These are phyloP conservation scores for Pipistrellus nathusii DNA, from an alignment of 2,797 vertebrate genomes.

Conservation along the genomic window DNA sequence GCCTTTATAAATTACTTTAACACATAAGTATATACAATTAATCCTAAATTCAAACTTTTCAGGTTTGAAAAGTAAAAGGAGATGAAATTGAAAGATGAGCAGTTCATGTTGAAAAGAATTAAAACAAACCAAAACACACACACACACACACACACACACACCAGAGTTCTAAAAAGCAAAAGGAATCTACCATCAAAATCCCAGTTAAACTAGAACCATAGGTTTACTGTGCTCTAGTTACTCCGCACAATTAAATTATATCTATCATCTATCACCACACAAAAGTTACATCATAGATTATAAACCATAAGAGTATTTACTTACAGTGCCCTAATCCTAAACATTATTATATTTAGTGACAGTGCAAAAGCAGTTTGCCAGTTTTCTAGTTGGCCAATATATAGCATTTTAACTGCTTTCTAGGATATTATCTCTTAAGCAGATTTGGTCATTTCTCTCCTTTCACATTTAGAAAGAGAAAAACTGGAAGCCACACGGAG, in stretches of 20 bases:
- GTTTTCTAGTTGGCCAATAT: constrained; percentile 68
- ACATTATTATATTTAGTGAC: constrained; percentile 78
- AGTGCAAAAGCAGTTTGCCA: constrained; percentile 77
- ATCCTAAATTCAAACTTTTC: constrained; percentile 29
- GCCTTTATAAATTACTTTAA: constrained; percentile 30
- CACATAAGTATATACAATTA: background rate
- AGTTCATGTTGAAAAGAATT: constrained; percentile 47
- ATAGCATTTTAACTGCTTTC: constrained; percentile 78
- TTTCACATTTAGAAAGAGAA: constrained; percentile 69
- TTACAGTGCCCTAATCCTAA: constrained; percentile 74
- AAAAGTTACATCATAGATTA: constrained; percentile 57
- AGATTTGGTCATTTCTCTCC: constrained; percentile 73
- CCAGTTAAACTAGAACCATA: constrained; percentile 63
- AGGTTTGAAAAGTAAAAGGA: constrained; percentile 54
- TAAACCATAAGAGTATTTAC: constrained; percentile 69
- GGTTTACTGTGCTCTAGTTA: constrained; percentile 56
- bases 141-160: constrained; percentile 8
- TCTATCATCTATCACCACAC: background rate
- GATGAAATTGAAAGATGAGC: background rate
- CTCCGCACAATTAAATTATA: constrained; percentile 39
- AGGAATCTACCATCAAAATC: constrained; percentile 63
- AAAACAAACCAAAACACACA: constrained; percentile 55
- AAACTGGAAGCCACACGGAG: constrained; percentile 25
- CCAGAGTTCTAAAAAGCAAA: constrained; percentile 57
- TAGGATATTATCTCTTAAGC: constrained; percentile 76